Evolutionary conservation across 2,888 invertebrate genomes (phyloP).

Genomic region (Torymus aiolomorphi): DNA sequence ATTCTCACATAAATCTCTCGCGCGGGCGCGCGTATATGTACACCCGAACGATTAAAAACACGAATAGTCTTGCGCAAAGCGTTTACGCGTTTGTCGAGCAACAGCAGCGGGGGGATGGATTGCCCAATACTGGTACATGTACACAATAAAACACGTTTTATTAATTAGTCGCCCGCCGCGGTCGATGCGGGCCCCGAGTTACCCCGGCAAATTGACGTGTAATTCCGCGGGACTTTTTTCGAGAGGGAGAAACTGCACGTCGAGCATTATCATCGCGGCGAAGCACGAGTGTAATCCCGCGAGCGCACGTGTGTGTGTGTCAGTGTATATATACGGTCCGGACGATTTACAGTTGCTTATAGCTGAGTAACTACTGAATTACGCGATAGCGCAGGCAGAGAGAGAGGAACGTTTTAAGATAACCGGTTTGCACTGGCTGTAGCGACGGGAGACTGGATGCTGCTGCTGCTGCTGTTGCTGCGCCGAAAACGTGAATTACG

Average conservation of each 20-base stretch:
- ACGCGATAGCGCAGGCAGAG: constrained; percentile 53
- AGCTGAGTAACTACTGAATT: constrained; percentile 59
- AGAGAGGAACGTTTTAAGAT: constrained; percentile 48
- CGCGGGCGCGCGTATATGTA: constrained; percentile 6
- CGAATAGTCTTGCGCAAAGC: background rate
- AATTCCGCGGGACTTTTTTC: background rate
- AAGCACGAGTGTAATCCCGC: constrained; percentile 23
- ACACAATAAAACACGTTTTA: constrained; percentile 16
- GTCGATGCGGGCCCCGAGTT: constrained; percentile 8
- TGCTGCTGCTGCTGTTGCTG: too few relatives aligned
- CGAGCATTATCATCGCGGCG: constrained; percentile 40
- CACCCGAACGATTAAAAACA: too few relatives aligned
- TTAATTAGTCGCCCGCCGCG: constrained; percentile 31
- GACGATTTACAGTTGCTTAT: constrained; percentile 56
- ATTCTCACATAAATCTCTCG: constrained; percentile 53
- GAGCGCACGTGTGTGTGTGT: too few relatives aligned
- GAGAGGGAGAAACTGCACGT: constrained; percentile 29
- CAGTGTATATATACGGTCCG: background rate
- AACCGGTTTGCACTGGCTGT: constrained; percentile 53
- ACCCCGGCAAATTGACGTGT: constrained; percentile 23
- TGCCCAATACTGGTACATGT: background rate
- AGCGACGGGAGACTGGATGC: too few relatives aligned
- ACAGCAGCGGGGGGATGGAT: background rate
- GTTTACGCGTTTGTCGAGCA: background rate
- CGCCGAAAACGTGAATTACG: constrained; percentile 11